Base-by-base conservation (phyloP, 1,140 invertebrate species). In the Drosophila nigrodunni region DNA sequence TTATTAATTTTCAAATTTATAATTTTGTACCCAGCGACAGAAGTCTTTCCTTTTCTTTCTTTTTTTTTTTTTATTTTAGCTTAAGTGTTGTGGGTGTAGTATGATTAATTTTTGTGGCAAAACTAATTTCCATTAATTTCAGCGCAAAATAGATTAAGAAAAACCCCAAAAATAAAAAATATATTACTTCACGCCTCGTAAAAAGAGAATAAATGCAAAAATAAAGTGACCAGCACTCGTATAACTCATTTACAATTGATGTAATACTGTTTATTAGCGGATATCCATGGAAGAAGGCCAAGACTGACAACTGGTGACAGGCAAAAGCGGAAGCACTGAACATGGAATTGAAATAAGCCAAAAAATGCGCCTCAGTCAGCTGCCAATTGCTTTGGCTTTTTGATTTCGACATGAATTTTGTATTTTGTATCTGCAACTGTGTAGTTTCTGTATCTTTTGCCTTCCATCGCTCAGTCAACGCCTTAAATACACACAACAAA, bases 41-140 rank as follows among this genome's bases (percentile, higher is more conserved):
- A 68, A 49, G 69, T 74, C 66, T 59, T 62, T 47, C 52, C 5
- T 5, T 15, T 49, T 18, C 15, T 15, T 15, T 15, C 15, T 15
- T 15, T 15, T 15, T 15, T 15, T n/a, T 44, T 46, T 9, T 46
- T 46, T 46, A 8, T 15, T 47, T 10, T 66, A 47, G 52, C 18
- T n/a, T 34, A 7, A 10, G 7, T 7, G 54, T 11, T 21, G 80
- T 88, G 85, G 80, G 83, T 58, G 83, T 41, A 39, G 10, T 83
- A 83, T 83, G 79, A 88, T 88, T 88, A 88, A 88, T 88, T 89
- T 68, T 83, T 88, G 85, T 80, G 83, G 85, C 85, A 61, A 80
- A 88, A 73, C 54, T 75, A 83, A 88, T 89, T 80, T 80, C 77
- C 66, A 67, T 88, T 78, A 78, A 77, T 80, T 89, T 83, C 35